Base-by-base conservation (phyloP, 2,888 invertebrate species). In the Apamea monoglypha region DNA sequence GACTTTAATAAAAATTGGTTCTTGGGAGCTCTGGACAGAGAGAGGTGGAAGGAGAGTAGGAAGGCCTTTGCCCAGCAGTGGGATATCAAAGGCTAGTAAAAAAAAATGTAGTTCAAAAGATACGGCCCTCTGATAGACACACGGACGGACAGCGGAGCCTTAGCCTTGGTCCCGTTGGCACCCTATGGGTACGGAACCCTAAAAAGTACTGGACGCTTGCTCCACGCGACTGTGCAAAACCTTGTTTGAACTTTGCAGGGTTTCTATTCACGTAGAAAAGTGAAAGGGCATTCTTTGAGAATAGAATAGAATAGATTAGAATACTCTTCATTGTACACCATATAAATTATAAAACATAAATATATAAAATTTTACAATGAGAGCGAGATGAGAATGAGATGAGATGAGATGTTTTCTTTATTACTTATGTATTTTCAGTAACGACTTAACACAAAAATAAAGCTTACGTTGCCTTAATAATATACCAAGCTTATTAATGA, bases 201-300 rank as follows among this genome's bases (percentile, higher is more conserved):
- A 61, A 29, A 59, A 78, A 29, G 63, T 44, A 59, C 40, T 82
- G 73, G 68, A 69, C 69, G 59, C 64, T 80, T 40, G 63, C 70
- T 70, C 79, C n/a, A n/a, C 70, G 67, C 68, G 47, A 61, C 66
- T 78, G 73, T 86, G 77, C 69, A 69, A 81, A 83, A 74, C 69
- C 77, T 81, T 81, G 79, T 82, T 87, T 84, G 81, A 83, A 81
- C 81, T 86, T 82, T 50, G 63, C 61, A 40, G 36, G 63, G 78
- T 69, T 79, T 81, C 71, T 76, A 53, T 80, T 81, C 68, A 71
- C 40, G 78, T 71, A 78, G 78, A 73, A 85, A 87, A 85, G 82
- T 87, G 74, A 84, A 83, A 83, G 79, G 73, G 64, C 77, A 84
- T 81, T 82, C 74, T 82, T 81, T 73, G 14, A 75, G n/a, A n/a